Base-by-base conservation (phyloP, 2,797 vertebrate genomes). In the Halcyon leucocephala region DNA sequence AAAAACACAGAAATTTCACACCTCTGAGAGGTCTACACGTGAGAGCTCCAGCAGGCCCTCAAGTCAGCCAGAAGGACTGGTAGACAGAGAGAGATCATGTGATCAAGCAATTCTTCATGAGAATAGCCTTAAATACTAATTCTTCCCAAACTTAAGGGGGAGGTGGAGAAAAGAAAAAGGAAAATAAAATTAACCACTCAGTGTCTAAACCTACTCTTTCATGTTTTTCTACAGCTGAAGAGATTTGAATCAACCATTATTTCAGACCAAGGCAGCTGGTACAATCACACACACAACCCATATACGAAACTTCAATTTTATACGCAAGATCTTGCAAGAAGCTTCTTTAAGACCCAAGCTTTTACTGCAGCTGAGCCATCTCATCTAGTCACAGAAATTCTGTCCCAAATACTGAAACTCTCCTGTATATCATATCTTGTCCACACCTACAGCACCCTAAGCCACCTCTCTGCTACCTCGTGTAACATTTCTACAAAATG, bases 71-170 rank as follows among this genome's bases (percentile, higher is more conserved):
- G 41, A 88, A 66, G 46, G 33, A 52, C 48, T 14, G 48, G 11
- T n/a, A 39, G 51, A 31, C 21, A 65, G 28, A 19, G 28, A 88
- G 22, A 31, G 24, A 28, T 11, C 0, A 0, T 22, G 37, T 0
- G 12, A 55, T 66, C 54, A 70, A 79, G 70, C 19, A 62, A 0
- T 54, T 66, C 8, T 61, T 37, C 24, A 10, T 15, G n/a, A 62
- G 69, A 88, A n/a, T 0, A 60, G 19, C 17, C 70, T 69, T 28
- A 80, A 83, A 79, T 16, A 13, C 16, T 41, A 24, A 72, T 76
- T 46, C 9, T 64, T 70, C 37, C 26, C n/a, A 44, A 66, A 80
- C 8, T 42, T 62, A 42, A 42, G 25, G n/a, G 16, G 80, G 41
- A 57, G 26, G 42, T 33, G 20, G 26, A 54, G 18, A 84, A 83